phyloP scores from a whole-genome alignment of 2,888 invertebrate species.

The Corbicula japonica region DNA sequence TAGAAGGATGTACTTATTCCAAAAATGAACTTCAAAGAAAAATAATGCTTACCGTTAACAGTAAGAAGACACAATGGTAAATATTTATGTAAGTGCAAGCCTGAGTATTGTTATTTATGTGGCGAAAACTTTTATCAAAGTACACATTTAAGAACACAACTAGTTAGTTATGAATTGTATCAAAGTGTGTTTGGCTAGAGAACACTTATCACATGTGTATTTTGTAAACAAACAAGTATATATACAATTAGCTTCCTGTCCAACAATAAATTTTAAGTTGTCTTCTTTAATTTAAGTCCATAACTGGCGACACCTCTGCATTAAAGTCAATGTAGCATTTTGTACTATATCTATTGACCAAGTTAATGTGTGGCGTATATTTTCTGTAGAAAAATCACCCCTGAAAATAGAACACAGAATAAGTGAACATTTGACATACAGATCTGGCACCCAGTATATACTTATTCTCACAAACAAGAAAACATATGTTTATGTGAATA shows the following conservation, averaged over 20 bases:
- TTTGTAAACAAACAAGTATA: background rate
- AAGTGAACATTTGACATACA: background rate
- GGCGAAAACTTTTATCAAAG: background rate
- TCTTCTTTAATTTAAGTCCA: too few species aligned
- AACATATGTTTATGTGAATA: too few species aligned
- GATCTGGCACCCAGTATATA: too few species aligned
- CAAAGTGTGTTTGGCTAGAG: background rate
- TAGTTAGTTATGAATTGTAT: background rate
- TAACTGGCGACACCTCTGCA: conserved; percentile 63
- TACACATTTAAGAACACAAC: background rate
- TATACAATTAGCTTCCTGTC: too few species aligned
- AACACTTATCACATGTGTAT: background rate
- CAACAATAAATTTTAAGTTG: background rate
- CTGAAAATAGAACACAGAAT: conserved; percentile 64
- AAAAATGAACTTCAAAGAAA: too few species aligned
- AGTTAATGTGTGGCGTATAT: conserved; percentile 56
- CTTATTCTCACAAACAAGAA: too few species aligned
- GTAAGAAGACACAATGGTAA: too few species aligned
- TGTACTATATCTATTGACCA: conserved; percentile 60
- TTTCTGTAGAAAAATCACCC: conserved; percentile 67
- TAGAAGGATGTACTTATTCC: too few species aligned
- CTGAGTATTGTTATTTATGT: too few species aligned
- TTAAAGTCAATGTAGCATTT: conserved; percentile 37
- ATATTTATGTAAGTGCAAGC: too few species aligned
- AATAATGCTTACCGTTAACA: too few species aligned